Evolutionary conservation across 2,113 vertebrate genomes (phyloP), one percentile per base, ranked within the genome.

Genomic region (Erinaceus europaeus): DNA sequence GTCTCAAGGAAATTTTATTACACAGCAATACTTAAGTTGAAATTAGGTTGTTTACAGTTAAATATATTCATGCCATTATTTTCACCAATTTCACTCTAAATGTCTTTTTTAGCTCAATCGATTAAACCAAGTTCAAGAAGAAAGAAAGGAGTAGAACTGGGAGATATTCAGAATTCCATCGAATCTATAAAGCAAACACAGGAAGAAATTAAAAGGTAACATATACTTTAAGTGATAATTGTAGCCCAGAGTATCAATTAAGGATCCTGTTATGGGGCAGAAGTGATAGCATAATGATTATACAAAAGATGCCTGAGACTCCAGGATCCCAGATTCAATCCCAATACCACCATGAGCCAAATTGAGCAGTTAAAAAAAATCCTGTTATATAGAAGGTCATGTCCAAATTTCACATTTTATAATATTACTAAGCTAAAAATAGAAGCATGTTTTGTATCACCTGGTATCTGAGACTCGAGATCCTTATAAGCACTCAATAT

Each of bases 161-260:
- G 97, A 91, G 99, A 99, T 95, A 97, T 99, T 92, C 99, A 99
- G 92, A 98, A 97, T 98, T 98, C 99, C 97, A 98, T 99, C 83
- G 99, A 99, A 85, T 98, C 98, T 84, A 99, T 99, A 96, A 99
- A 98, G 94, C 94, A 98, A 94, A 99, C 98, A 1, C 99, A 99
- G 95, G 98, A 99, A 95, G 98, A 99, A 93, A 99, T 99, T 72
- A 99, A 98, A 97, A 99, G 98, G 99, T 99, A 97, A 42, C 82
- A 23, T 40, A 65, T 59, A 53, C 77, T n/a, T n/a, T n/a, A 44
- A 23, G 74, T 76, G 21, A n/a, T 81, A 34, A n/a, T 27, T 42
- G 57, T 86, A 27, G n/a, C n/a, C n/a, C 34, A 65, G 42, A 87
- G 32, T 9, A 83, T 25, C 88, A 53, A 44, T 89, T 80, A 71